phyloP scores from a whole-genome alignment of 2,888 invertebrate genomes.

The Acronicta psi region DNA sequence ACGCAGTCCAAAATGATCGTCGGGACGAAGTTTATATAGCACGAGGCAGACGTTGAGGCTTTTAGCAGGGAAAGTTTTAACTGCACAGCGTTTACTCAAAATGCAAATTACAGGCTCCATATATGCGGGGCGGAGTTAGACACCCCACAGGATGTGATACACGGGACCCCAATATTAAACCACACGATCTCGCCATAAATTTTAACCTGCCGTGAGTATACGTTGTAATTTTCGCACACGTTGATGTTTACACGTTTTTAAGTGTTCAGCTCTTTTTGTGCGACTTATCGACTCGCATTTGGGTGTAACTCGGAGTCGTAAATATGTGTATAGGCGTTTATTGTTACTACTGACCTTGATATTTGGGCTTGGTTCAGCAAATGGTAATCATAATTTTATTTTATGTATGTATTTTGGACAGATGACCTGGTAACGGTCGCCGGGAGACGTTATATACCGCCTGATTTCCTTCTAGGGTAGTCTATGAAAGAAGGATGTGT shows the following conservation, averaged over 20 bases:
- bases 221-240: slow-evolving; percentile 76
- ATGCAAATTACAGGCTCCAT: slow-evolving; percentile 85
- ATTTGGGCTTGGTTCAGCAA: background rate
- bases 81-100: slow-evolving; percentile 84
- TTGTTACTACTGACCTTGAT: background rate
- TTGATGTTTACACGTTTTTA: slow-evolving; percentile 77
- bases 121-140: slow-evolving; percentile 72
- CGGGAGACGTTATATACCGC: no score
- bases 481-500: no score
- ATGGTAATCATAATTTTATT: background rate
- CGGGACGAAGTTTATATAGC: slow-evolving; percentile 71
- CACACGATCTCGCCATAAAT: slow-evolving; percentile 84
- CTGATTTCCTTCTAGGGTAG: no score
- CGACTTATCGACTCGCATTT: slow-evolving; percentile 42
- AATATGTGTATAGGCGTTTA: slow-evolving; percentile 4
- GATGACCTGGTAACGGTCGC: no score
- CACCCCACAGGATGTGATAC: slow-evolving; percentile 81
- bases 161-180: slow-evolving; percentile 85
- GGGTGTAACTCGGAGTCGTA: slow-evolving; percentile 8
- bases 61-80: slow-evolving; percentile 83
- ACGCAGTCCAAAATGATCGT: slow-evolving; percentile 68
- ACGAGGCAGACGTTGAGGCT: slow-evolving; percentile 72
- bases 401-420: no score
- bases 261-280: slow-evolving; percentile 55
- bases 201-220: slow-evolving; percentile 73